Evolutionary conservation across 2,888 invertebrate genomes (phyloP).

Genomic region (Ellobium chinense): DNA sequence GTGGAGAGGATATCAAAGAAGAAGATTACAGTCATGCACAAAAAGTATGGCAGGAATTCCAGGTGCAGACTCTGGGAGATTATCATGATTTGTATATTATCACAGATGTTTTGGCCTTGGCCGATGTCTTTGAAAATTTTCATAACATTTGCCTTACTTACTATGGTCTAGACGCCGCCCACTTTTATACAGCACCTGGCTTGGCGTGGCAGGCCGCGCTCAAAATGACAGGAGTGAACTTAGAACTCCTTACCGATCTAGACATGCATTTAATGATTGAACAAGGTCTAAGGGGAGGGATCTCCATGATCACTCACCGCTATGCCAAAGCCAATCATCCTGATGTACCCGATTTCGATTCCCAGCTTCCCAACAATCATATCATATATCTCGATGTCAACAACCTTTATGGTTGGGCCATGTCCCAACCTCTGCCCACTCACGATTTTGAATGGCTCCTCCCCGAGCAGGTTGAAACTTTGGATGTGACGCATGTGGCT

Average conservation of each 20-base stretch:
- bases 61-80: not conserved
- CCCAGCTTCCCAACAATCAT: not conserved
- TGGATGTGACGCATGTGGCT: not conserved
- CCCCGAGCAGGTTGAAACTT: not conserved
- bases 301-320: not conserved
- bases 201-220: not conserved
- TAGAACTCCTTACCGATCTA: no score
- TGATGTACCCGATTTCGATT: not conserved
- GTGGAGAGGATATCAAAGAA: not conserved
- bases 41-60: not conserved
- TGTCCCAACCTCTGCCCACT: not conserved
- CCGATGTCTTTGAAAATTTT: not conserved
- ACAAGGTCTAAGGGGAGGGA: not conserved
- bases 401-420: not conserved
- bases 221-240: not conserved
- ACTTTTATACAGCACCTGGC: not conserved
- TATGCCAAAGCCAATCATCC: not conserved
- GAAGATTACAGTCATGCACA: not conserved
- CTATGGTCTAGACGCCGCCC: not conserved
- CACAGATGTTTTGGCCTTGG: not conserved
- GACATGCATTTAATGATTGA: no score
- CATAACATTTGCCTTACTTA: not conserved
- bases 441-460: not conserved
- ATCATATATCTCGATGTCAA: not conserved
- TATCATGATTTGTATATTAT: no score